These are phyloP conservation scores for Peribatodes rhomboidaria DNA, from an alignment of 2,888 invertebrate species.

Conservation along the genomic window DNA sequence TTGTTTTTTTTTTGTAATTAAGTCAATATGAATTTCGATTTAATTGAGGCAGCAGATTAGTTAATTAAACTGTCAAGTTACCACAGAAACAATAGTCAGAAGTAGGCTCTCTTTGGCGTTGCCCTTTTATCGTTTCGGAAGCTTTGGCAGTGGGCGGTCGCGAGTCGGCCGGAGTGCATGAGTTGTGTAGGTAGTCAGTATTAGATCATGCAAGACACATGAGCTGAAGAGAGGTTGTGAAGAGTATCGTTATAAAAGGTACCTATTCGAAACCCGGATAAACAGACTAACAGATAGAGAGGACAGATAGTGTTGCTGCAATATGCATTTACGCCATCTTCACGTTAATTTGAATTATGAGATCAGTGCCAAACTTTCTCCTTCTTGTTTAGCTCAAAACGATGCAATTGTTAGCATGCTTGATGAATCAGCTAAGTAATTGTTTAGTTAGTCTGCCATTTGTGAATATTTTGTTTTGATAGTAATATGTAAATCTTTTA, in stretches of 20 bases:
- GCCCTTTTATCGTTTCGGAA: slow-evolving; percentile 64
- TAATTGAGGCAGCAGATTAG: slow-evolving; percentile 82
- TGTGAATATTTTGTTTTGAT: slow-evolving; percentile 87
- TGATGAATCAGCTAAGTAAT: slow-evolving; percentile 83
- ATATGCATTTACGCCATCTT: slow-evolving; percentile 85
- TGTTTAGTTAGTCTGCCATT: slow-evolving; percentile 87
- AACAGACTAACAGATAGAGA: slow-evolving; percentile 82
- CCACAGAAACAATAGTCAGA: slow-evolving; percentile 82
- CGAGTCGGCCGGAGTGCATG: slow-evolving; percentile 45
- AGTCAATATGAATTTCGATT: slow-evolving; percentile 80
- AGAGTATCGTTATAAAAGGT: slow-evolving; percentile 85
- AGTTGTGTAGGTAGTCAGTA: slow-evolving; percentile 69
- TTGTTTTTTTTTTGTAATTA: slow-evolving; percentile 76
- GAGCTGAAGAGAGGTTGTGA: slow-evolving; percentile 83
- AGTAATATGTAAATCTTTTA: slow-evolving; percentile 87
- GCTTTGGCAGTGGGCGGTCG: slow-evolving; percentile 57
- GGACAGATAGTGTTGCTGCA: slow-evolving; percentile 80
- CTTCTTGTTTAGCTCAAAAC: slow-evolving; percentile 86
- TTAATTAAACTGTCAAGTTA: slow-evolving; percentile 80
- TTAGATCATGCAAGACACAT: slow-evolving; percentile 75
- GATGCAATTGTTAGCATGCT: slow-evolving; percentile 86
- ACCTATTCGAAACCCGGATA: slow-evolving; percentile 84
- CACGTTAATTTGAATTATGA: slow-evolving; percentile 81
- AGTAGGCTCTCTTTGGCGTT: slow-evolving; percentile 83
- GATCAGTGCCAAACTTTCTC: slow-evolving; percentile 86